Percentiles rank a stretch among this genome's conserved stretches.
phyloP scores from a whole-genome alignment of 2,113 vertebrate genomes.

The Nycticorax nycticorax region DNA sequence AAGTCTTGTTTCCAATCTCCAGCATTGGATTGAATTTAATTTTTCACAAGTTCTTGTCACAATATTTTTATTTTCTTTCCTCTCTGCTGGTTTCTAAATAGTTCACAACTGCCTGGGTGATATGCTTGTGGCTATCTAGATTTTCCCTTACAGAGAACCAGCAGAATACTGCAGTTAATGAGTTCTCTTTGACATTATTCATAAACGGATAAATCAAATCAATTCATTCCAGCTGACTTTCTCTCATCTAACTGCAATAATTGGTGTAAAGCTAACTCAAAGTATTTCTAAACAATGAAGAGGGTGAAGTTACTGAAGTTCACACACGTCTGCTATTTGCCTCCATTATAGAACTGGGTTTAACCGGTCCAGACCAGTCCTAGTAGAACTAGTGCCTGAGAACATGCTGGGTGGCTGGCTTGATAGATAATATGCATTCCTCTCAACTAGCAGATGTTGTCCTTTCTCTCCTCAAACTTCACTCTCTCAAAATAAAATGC shows the following conservation, averaged over 20 bases:
- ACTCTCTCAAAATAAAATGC: not conserved
- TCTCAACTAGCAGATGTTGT: not conserved
- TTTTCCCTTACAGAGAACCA: not conserved
- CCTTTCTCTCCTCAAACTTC: not conserved
- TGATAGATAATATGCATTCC: not conserved
- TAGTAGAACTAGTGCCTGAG: not conserved
- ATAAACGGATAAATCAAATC: not conserved
- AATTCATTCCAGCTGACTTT: not conserved
- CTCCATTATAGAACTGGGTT: not conserved
- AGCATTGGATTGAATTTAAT: not conserved
- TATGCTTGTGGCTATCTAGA: not conserved
- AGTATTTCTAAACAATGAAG: slow-evolving; percentile 3
- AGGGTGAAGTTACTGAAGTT: not conserved
- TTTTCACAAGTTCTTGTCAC: not conserved
- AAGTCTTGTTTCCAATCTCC: not conserved
- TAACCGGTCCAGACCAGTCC: not conserved
- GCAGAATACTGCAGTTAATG: not conserved
- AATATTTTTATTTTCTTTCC: not conserved
- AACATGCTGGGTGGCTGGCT: not conserved
- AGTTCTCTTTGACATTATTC: slow-evolving; percentile 4
- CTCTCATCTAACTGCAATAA: not conserved
- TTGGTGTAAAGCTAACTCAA: not conserved
- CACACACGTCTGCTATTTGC: not conserved
- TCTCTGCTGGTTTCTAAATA: not conserved
- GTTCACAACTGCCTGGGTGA: not conserved